Evolutionary conservation across 2,888 invertebrate genomes (phyloP).

Genomic region (Elgonia sp.): DNA sequence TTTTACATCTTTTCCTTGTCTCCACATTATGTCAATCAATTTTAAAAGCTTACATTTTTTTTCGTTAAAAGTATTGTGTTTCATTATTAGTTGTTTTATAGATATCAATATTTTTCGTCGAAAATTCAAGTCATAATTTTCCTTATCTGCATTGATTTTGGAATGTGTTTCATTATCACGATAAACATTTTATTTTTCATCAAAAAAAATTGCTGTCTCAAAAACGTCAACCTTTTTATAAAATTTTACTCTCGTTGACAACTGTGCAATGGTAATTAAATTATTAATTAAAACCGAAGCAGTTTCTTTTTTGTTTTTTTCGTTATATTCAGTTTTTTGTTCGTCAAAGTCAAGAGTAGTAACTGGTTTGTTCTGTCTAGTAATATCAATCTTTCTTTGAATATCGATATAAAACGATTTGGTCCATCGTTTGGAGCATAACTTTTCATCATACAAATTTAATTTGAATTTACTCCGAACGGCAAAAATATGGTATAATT

Average conservation of each 20-base stretch:
- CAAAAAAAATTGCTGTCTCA: not conserved
- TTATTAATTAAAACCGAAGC: conserved; percentile 17
- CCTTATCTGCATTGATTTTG: not conserved
- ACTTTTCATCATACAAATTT: conserved; percentile 1
- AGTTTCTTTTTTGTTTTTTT: not conserved
- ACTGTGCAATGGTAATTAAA: not conserved
- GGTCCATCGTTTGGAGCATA: conserved; percentile 14
- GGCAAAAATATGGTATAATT: not conserved
- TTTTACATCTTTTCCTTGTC: too few relatives aligned
- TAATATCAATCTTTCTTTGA: conserved; percentile 3
- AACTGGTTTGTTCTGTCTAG: not conserved
- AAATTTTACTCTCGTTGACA: conserved; percentile 5
- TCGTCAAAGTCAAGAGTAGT: not conserved
- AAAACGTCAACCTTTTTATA: not conserved
- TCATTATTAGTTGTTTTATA: not conserved
- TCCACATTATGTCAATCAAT: too few relatives aligned
- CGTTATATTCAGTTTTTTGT: not conserved
- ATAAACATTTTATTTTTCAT: not conserved
- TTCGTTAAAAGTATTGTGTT: not conserved
- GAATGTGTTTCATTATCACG: too few relatives aligned
- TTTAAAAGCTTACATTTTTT: too few relatives aligned
- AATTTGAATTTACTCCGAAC: not conserved
- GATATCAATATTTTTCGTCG: not conserved
- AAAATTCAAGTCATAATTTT: not conserved
- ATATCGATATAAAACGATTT: not conserved